phyloP scores from a whole-genome alignment of 2,888 invertebrate genomes.

The Saturnia pavonia region DNA sequence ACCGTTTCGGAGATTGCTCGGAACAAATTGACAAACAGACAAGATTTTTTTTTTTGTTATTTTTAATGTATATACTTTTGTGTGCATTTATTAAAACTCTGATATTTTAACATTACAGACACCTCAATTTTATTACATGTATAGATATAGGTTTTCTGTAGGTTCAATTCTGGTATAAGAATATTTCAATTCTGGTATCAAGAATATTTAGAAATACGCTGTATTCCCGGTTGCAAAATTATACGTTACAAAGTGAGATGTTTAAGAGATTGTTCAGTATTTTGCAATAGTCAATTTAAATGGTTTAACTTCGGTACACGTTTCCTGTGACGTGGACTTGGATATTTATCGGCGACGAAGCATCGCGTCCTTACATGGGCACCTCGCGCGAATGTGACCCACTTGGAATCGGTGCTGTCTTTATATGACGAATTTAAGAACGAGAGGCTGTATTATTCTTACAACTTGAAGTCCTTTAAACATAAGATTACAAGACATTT shows the following conservation, averaged over 20 bases:
- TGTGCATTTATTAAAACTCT: too few species aligned
- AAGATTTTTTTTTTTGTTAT: too few species aligned
- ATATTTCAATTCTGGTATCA: too few species aligned
- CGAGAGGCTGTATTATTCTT: not conserved
- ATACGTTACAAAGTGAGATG: not conserved
- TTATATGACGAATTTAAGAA: constrained; percentile 36
- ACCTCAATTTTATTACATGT: too few species aligned
- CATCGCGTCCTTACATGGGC: constrained; percentile 67
- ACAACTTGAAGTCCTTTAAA: too few species aligned
- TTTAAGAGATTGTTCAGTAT: constrained; percentile 1
- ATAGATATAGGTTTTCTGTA: too few species aligned
- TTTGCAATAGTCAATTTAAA: constrained; percentile 10
- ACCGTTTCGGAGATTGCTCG: too few species aligned
- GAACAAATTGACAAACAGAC: too few species aligned
- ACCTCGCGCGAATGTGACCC: constrained; percentile 75
- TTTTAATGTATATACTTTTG: too few species aligned
- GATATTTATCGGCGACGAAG: constrained; percentile 71
- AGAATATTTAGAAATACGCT: not conserved
- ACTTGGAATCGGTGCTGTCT: constrained; percentile 52
- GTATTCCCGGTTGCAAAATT: not conserved
- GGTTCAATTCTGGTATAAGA: too few species aligned
- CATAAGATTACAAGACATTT: too few species aligned
- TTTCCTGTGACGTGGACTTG: constrained; percentile 71
- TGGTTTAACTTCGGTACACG: constrained; percentile 7
- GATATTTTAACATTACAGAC: too few species aligned